Percentiles rank a stretch among this genome's conserved stretches.
phyloP scores from a whole-genome alignment of 2,113 vertebrate genomes.

The Anseranas semipalmata region DNA sequence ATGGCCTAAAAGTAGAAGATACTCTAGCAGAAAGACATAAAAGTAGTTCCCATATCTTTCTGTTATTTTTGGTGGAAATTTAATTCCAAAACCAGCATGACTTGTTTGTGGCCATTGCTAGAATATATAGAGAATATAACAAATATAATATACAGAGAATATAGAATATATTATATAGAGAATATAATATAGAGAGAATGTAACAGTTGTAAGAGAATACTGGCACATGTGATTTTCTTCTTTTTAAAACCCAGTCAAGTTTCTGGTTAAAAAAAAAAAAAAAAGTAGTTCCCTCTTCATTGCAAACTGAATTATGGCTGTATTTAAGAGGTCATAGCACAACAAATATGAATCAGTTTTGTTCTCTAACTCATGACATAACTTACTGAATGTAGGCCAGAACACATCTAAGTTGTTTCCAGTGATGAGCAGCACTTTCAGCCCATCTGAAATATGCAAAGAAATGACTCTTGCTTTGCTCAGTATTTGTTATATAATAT shows the following conservation, averaged over 20 bases:
- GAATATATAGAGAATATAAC: no score
- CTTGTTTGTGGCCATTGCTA: not conserved
- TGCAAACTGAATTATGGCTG: not conserved
- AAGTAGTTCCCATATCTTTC: not conserved
- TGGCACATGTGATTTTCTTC: fast-evolving
- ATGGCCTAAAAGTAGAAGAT: not conserved
- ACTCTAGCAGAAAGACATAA: not conserved
- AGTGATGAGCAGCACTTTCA: not conserved
- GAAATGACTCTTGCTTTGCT: not conserved
- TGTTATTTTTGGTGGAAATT: not conserved
- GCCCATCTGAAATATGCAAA: not conserved
- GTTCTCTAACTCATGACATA: not conserved
- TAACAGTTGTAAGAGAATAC: not conserved
- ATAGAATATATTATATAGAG: no score
- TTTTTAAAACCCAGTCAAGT: not conserved
- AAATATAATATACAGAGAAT: no score
- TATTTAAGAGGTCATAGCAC: not conserved
- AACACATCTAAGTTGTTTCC: not conserved
- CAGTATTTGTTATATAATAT: not conserved
- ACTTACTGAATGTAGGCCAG: not conserved
- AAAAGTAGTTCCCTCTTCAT: not conserved
- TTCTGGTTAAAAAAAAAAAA: not conserved
- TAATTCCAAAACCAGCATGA: not conserved
- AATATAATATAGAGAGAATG: no score
- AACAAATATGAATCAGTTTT: not conserved